These are phyloP conservation scores for Molothrus aeneus DNA, from an alignment of 2,797 vertebrate species.

Conservation along the genomic window DNA sequence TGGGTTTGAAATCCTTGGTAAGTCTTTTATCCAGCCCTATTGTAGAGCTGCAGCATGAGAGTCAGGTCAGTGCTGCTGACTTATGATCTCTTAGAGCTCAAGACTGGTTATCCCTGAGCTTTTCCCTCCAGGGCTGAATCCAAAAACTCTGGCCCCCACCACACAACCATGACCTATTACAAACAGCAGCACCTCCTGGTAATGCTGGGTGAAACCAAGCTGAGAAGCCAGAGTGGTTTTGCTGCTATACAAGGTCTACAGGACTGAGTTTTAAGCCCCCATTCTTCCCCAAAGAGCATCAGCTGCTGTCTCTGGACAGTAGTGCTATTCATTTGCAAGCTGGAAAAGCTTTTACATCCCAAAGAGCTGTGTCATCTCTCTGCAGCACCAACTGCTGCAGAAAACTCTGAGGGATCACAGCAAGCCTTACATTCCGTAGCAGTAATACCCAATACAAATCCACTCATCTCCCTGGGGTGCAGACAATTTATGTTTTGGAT, in stretches of 20 bases:
- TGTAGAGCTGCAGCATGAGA: background rate
- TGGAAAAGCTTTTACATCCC: background rate
- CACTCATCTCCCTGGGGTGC: background rate
- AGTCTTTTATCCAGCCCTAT: background rate
- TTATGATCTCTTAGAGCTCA: background rate
- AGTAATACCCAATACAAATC: background rate
- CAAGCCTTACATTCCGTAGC: background rate
- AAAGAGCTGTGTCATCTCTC: background rate
- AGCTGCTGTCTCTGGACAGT: background rate
- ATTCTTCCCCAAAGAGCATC: background rate
- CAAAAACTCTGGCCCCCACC: fast-evolving
- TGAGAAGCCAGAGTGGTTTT: background rate
- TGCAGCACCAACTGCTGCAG: background rate
- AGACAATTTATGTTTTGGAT: background rate
- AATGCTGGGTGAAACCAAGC: background rate
- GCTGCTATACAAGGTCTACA: background rate
- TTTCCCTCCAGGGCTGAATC: background rate
- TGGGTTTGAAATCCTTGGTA: background rate
- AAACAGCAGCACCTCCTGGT: background rate
- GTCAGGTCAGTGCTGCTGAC: background rate
- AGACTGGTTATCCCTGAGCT: background rate
- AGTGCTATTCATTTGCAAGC: background rate
- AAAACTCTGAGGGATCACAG: background rate
- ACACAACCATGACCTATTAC: background rate
- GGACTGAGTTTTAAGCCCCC: background rate